These are phyloP conservation scores for Calliopum simillimum DNA, from an alignment of 2,888 invertebrate species.

Conservation along the genomic window DNA sequence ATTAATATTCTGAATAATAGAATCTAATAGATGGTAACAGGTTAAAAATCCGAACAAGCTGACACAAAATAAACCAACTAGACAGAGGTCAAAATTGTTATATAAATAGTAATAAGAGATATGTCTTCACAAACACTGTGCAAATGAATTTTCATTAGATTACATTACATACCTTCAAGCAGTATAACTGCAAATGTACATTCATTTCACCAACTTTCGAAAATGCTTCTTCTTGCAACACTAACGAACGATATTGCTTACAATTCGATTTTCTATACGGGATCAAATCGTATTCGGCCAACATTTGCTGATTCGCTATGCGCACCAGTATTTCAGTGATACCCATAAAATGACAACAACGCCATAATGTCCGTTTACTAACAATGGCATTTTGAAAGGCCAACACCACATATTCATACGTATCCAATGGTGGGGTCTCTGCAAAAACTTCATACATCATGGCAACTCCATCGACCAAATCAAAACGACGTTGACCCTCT, in stretches of 20 bases:
- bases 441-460: conserved; percentile 53
- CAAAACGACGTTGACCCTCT: conserved; percentile 56
- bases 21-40: no score
- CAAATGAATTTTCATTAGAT: neutral
- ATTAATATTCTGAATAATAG: no score
- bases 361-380: conserved; percentile 57
- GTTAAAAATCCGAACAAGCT: no score
- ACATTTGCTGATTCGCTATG: conserved; percentile 43
- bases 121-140: neutral
- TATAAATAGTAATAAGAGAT: conserved; percentile 13
- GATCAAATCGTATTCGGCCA: neutral
- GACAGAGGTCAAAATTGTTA: no score
- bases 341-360: conserved; percentile 57
- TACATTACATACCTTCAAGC: conserved; percentile 51
- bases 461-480: conserved; percentile 53
- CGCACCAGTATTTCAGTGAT: conserved; percentile 55
- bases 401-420: conserved; percentile 52
- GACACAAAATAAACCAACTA: no score
- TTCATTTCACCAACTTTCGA: conserved; percentile 41
- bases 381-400: conserved; percentile 57
- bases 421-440: conserved; percentile 39
- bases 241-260: no score
- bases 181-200: conserved; percentile 56
- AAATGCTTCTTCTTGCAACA: no score
- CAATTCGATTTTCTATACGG: neutral